A percentile compares a stretch with the other conserved stretches of the same genome.
Evolutionary conservation across 2,888 invertebrate species (phyloP).

Genomic region (Leptinotarsa juncta): DNA sequence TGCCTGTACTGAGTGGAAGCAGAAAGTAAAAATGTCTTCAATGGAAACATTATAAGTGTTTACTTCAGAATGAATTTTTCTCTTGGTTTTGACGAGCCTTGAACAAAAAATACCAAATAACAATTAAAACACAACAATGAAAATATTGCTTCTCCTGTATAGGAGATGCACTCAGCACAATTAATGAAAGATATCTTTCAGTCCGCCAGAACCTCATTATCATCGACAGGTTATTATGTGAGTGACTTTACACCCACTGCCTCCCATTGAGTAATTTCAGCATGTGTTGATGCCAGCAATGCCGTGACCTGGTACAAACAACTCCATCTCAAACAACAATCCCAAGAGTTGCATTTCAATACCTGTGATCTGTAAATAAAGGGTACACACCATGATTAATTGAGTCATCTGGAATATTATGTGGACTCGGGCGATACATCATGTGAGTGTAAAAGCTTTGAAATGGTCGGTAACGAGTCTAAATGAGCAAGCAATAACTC

Average conservation of each 20-base stretch:
- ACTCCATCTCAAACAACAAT: slow-evolving; percentile 13
- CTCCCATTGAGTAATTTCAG: not conserved
- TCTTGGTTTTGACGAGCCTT: no score
- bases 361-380: slow-evolving; percentile 4
- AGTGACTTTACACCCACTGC: not conserved
- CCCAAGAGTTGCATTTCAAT: slow-evolving; percentile 11
- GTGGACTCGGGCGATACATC: slow-evolving; percentile 29
- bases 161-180: no score
- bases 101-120: no score
- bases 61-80: no score
- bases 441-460: slow-evolving; percentile 21
- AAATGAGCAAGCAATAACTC: slow-evolving; percentile 39
- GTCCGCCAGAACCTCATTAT: slow-evolving; percentile 3
- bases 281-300: not conserved
- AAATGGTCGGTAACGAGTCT: slow-evolving; percentile 39
- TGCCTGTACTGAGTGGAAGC: no score
- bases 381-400: slow-evolving; percentile 29
- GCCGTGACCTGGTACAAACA: slow-evolving; percentile 11
- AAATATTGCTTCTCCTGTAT: no score
- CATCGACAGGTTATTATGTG: not conserved
- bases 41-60: no score
- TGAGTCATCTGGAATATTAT: slow-evolving; percentile 32
- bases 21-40: no score
- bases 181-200: not conserved
- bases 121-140: no score